Percentiles rank a stretch among this genome's conserved stretches.
phyloP scores from a whole-genome alignment of 2,797 vertebrate genomes.

The Danio choprae region DNA sequence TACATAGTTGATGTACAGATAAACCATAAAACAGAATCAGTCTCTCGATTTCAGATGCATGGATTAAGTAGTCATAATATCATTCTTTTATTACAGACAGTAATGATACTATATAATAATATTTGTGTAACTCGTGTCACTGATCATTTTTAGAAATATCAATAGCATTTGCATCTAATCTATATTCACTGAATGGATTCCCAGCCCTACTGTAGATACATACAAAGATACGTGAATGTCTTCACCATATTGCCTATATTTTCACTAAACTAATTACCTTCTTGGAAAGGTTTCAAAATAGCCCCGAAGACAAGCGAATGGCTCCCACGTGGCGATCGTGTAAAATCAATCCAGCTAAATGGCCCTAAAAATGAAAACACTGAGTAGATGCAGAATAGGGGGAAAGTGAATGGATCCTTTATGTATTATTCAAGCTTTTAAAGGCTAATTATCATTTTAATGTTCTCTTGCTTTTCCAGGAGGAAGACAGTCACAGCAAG shows the following conservation, averaged over 20 bases:
- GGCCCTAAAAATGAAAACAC: slow-evolving; percentile 26
- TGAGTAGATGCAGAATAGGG: slow-evolving; percentile 24
- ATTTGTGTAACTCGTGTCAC: too few species aligned
- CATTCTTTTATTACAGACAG: too few species aligned
- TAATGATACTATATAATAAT: too few species aligned
- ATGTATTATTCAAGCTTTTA: slow-evolving; percentile 37
- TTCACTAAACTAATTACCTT: slow-evolving; percentile 57
- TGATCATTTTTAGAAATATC: too few species aligned
- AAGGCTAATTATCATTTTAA: slow-evolving; percentile 50
- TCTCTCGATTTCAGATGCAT: too few species aligned
- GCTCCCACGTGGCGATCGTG: slow-evolving; percentile 51
- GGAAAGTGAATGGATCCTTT: slow-evolving; percentile 17
- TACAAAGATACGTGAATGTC: neutral
- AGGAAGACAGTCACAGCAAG: slow-evolving; percentile 82
- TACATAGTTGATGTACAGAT: too few species aligned
- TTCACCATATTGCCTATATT: slow-evolving; percentile 59
- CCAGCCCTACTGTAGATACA: neutral
- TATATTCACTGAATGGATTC: too few species aligned
- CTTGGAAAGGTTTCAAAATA: slow-evolving; percentile 59
- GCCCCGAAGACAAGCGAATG: slow-evolving; percentile 51
- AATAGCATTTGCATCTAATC: too few species aligned
- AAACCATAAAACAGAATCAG: too few species aligned
- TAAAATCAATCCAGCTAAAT: slow-evolving; percentile 37
- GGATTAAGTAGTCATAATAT: too few species aligned
- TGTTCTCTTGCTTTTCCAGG: slow-evolving; percentile 73